Evolutionary conservation across 30 jellyfish, hydroid and myxozoan genomes (phyloP).

Genomic region (Hydra vulgaris): DNA sequence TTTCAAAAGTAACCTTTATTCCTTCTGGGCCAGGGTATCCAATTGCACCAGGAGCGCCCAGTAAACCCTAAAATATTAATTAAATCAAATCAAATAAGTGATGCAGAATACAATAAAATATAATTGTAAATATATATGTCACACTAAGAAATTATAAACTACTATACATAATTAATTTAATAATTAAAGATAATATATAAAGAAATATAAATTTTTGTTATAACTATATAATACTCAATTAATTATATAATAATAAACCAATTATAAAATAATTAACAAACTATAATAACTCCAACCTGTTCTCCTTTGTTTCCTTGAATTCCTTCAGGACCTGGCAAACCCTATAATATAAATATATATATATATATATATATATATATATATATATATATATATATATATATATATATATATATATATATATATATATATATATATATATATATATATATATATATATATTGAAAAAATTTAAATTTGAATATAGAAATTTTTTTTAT

Average conservation of each 20-base stretch:
- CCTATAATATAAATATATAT: neutral
- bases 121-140: too few relatives aligned
- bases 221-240: too few relatives aligned
- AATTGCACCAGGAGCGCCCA: slow-evolving; percentile 30
- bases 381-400: too few relatives aligned
- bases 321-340: slow-evolving; percentile 35
- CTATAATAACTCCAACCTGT: slow-evolving; percentile 14
- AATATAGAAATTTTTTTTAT: neutral
- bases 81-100: neutral
- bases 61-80: slow-evolving; percentile 10
- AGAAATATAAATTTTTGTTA: too few relatives aligned
- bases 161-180: too few relatives aligned
- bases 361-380: neutral
- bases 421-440: too few relatives aligned
- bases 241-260: too few relatives aligned
- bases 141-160: too few relatives aligned
- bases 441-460: too few relatives aligned
- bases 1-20: slow-evolving; percentile 10
- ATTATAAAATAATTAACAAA: too few relatives aligned
- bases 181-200: too few relatives aligned
- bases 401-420: too few relatives aligned
- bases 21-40: slow-evolving; percentile 34
- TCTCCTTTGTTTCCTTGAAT: slow-evolving; percentile 41
- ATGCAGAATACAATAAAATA: neutral
- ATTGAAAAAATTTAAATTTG: neutral